phyloP scores from a whole-genome alignment of 2,888 invertebrate species.

The Patella depressa region DNA sequence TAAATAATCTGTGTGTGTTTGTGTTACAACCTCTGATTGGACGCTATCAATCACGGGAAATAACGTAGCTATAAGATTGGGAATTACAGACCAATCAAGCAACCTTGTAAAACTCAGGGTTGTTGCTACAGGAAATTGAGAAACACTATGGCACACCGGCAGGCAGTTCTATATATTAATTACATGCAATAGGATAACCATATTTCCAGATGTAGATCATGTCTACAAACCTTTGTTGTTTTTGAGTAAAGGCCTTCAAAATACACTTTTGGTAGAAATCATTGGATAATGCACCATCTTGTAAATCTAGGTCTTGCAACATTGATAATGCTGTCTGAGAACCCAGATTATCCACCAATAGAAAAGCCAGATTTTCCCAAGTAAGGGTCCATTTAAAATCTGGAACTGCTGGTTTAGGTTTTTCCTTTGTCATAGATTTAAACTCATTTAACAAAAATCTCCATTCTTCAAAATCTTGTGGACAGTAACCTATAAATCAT shows the following conservation, averaged over 20 bases:
- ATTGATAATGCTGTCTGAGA: conserved; percentile 40
- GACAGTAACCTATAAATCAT: conserved; percentile 38
- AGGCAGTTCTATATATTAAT: background rate
- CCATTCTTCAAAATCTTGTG: conserved; percentile 48
- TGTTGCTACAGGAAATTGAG: background rate
- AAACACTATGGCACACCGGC: background rate
- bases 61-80: too few relatives aligned
- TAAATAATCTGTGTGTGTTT: too few relatives aligned
- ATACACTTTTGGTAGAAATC: conserved; percentile 50
- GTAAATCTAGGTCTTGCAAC: conserved; percentile 38
- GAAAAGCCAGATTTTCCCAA: conserved; percentile 46
- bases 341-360: conserved; percentile 51
- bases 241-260: conserved; percentile 42
- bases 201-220: background rate
- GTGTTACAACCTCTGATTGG: too few relatives aligned
- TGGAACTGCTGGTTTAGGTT: conserved; percentile 1
- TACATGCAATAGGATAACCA: background rate
- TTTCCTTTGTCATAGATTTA: background rate
- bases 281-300: conserved; percentile 33
- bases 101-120: background rate
- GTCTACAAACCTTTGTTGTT: conserved; percentile 48
- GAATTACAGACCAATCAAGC: too few relatives aligned
- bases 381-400: conserved; percentile 39
- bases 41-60: too few relatives aligned
- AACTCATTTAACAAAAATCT: conserved; percentile 34